Evolutionary conservation across 2,113 vertebrate genomes (phyloP), one percentile per base, ranked within the genome.

Genomic region (Himantopus leucocephalus): DNA sequence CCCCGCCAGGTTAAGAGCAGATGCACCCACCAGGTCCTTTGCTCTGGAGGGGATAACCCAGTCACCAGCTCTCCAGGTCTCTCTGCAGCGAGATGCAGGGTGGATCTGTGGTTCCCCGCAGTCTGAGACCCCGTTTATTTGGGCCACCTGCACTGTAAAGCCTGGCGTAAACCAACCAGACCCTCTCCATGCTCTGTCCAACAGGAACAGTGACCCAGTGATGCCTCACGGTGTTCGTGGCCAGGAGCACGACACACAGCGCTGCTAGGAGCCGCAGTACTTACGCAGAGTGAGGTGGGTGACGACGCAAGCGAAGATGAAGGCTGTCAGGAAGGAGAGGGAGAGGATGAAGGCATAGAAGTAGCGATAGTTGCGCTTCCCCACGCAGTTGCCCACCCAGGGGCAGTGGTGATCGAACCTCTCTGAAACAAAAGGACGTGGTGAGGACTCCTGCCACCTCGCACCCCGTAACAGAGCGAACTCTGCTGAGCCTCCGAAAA

Each of bases 381-480:
- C 99, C 85, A 99, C 99, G n/a, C 99, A 99, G 98, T 99, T 99
- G 55, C 99, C 99, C 75, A 99, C 99, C 99, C 99, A 99, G 30
- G 99, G 99, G 95, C 99, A 99, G 97, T 99, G 99, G 93, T 99
- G 99, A 68, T 99, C 99, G 76, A 99, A 99, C 20, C 99, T 98
- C 82, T 99, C 99, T 99, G 98, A 45, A 96, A 92, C 34, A 41
- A 78, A 91, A 37, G 52, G 41, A 74, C 16, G 5, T 0, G 5
- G 59, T 95, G 64, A 84, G 68, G 66, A 26, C 12, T 63, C n/a
- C 43, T 9, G 37, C 7, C 8, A 11, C 34, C 37, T 37, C 5
- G 2, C 35, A 32, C 9, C 30, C 43, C 7, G 2, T 0, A 12
- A 13, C 2, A 1, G 11, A 84, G 62, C 8, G 3, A 52, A 14